phyloP scores from a whole-genome alignment of 2,888 invertebrate genomes.

The Drosophila quinaria region DNA sequence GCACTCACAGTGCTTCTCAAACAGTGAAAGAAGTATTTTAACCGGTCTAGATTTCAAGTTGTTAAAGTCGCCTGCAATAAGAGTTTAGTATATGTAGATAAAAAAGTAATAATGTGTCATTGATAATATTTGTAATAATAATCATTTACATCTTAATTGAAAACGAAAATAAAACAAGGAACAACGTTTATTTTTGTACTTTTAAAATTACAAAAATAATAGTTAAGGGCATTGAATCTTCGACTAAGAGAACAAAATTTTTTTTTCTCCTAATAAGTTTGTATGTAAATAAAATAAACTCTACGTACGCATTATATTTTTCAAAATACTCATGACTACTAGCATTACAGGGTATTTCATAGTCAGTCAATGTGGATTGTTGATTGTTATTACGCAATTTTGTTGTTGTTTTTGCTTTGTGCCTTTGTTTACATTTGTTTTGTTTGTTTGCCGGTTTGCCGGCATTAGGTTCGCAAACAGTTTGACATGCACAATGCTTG shows the following conservation, averaged over 20 bases:
- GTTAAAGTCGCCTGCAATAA: conserved; percentile 3
- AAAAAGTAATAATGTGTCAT: conserved; percentile 5
- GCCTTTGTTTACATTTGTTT: conserved; percentile 34
- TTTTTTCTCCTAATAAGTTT: background rate
- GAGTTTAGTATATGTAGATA: background rate
- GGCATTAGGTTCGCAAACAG: conserved; percentile 31
- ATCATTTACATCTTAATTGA: too few relatives aligned
- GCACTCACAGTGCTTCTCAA: conserved; percentile 16
- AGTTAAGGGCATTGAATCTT: too few relatives aligned
- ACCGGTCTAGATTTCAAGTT: conserved; percentile 33
- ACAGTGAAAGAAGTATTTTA: conserved; percentile 16
- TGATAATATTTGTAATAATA: too few relatives aligned
- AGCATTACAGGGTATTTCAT: conserved; percentile 16
- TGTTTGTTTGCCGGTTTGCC: conserved; percentile 52
- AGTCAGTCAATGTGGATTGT: background rate
- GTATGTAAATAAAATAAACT: background rate
- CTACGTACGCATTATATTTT: background rate
- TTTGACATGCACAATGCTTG: conserved; percentile 16
- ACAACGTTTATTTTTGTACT: too few relatives aligned
- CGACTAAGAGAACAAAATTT: too few relatives aligned
- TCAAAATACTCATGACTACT: too few relatives aligned
- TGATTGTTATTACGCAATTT: conserved; percentile 41
- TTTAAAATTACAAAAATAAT: too few relatives aligned
- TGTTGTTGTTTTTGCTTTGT: conserved; percentile 31
- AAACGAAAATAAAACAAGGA: too few relatives aligned